Evolutionary conservation across 2,888 invertebrate genomes (phyloP).

Genomic region (Diarsia dahlii): DNA sequence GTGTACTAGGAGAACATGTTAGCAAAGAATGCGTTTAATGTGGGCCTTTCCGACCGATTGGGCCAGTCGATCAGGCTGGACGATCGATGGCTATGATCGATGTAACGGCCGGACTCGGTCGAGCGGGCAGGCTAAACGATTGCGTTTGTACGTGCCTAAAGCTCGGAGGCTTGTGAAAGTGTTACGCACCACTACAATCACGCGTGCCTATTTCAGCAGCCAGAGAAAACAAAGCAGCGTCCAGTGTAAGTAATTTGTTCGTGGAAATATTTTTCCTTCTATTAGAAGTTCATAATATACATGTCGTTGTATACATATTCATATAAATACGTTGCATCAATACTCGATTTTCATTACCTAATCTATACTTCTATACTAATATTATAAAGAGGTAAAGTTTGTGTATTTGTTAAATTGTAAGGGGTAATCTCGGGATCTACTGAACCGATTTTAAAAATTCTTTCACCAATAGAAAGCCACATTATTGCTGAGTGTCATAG

Average conservation of each 20-base stretch:
- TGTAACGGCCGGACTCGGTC: slow-evolving; percentile 26
- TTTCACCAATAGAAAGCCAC: too few relatives aligned
- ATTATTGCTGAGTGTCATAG: too few relatives aligned
- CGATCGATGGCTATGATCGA: slow-evolving; percentile 59
- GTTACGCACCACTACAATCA: slow-evolving; percentile 15
- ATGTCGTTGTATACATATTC: too few relatives aligned
- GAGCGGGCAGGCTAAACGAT: slow-evolving; percentile 32
- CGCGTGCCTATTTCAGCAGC: slow-evolving; percentile 7
- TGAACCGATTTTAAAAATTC: too few relatives aligned
- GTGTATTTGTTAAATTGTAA: too few relatives aligned
- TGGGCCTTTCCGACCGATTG: slow-evolving; percentile 45
- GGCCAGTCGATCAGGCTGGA: slow-evolving; percentile 36
- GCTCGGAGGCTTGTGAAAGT: slow-evolving; percentile 9
- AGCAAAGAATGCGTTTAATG: slow-evolving; percentile 39
- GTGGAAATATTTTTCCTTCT: not conserved
- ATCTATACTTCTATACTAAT: too few relatives aligned
- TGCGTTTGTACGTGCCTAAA: slow-evolving; percentile 31
- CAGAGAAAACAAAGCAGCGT: slow-evolving; percentile 5
- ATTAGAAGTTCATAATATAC: not conserved
- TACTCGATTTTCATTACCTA: too few relatives aligned
- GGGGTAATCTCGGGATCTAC: too few relatives aligned
- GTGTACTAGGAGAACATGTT: slow-evolving; percentile 33
- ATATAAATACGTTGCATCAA: too few relatives aligned
- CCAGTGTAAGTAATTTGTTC: slow-evolving; percentile 3
- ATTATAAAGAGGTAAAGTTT: too few relatives aligned